Evolutionary conservation across 2,888 invertebrate genomes (phyloP), one percentile per base, ranked within the genome.

Genomic region (Stenotaenia linearis): DNA sequence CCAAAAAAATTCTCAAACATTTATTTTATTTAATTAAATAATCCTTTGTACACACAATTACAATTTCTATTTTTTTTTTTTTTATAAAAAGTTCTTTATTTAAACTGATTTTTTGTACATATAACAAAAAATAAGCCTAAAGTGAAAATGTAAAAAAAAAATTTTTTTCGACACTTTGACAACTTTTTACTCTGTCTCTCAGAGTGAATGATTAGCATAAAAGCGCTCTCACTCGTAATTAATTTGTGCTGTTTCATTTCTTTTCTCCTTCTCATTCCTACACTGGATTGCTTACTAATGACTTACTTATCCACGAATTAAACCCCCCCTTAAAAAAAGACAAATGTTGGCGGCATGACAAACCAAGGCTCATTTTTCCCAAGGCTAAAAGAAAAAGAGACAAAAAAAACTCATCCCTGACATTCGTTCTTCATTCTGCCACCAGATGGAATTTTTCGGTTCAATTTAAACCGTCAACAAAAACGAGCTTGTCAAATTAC

Each of bases 191-290:
- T 15, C n/a, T 50, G n/a, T 15, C 23, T 21, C 7, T 40, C 56
- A 56, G 23, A 40, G 40, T 9, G 23, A 56, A 9, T 18, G 23
- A 56, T 56, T 56, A 56, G 56, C 56, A 56, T 56, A 56, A 56
- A 56, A 56, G 56, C 56, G 18, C 56, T 56, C 56, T 56, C 56
- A 23, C 56, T 56, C 21, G 56, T 56, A 56, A 56, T 56, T 56
- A 56, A 56, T 56, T 56, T 56, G 56, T 56, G 56, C 56, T 56
- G 56, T 56, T 56, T 56, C 56, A 56, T 56, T 56, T 56, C 56
- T 56, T 56, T 21, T 56, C 23, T 21, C 56, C 7, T n/a, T 56
- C 23, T 21, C 56, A 56, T 56, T 56, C 56, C 56, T 56, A 1
- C 56, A 56, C 56, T 56, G 56, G 56, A 56, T 56, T 56, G 56